phyloP scores from a whole-genome alignment of 2,797 vertebrate genomes.

The Dryobates pubescens region DNA sequence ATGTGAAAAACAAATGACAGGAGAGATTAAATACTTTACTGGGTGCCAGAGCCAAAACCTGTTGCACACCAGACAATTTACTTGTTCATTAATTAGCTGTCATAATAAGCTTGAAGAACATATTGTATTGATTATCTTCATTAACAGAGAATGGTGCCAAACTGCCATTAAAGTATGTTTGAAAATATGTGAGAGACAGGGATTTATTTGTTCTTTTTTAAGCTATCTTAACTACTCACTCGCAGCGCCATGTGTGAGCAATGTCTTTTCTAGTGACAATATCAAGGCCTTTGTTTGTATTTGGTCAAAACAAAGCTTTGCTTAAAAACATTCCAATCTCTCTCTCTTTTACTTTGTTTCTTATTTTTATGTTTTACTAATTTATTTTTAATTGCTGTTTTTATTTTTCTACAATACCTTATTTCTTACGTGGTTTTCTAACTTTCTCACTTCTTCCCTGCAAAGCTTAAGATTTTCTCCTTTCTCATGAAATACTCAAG shows the following conservation, averaged over 20 bases:
- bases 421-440: not conserved
- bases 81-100: not conserved
- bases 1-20: not conserved
- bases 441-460: not conserved
- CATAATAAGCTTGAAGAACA: not conserved
- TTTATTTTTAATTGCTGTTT: not conserved
- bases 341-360: not conserved
- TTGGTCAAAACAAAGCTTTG: not conserved
- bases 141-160: not conserved
- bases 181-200: not conserved
- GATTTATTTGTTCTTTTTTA: not conserved
- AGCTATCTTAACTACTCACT: not conserved
- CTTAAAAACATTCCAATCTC: not conserved
- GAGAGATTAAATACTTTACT: not conserved
- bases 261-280: not conserved
- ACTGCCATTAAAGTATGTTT: not conserved
- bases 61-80: not conserved
- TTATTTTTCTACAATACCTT: not conserved
- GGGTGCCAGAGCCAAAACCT: not conserved
- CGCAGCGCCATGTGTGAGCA: not conserved
- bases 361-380: not conserved
- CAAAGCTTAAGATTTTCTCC: not conserved
- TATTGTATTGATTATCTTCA: not conserved
- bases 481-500: not conserved
- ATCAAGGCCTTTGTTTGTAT: not conserved